These are phyloP conservation scores for Onthophagus taurus DNA, from an alignment of 1,140 invertebrate genomes.

Conservation along the genomic window DNA sequence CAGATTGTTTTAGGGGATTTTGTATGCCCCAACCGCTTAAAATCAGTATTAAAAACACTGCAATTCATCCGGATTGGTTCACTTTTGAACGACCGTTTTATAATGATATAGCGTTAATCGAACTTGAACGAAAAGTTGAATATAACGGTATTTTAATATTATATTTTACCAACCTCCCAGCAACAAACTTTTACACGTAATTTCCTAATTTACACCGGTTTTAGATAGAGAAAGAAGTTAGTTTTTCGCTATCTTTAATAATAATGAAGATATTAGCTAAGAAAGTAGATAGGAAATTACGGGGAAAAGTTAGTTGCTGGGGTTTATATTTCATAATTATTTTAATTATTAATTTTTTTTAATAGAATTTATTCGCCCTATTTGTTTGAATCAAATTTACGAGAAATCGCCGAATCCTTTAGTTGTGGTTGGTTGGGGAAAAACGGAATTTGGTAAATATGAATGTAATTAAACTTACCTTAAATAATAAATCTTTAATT, in stretches of 20 bases:
- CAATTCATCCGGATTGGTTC: conserved; percentile 38
- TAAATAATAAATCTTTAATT: background rate
- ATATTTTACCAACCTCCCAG: too few species aligned
- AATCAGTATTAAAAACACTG: conserved; percentile 33
- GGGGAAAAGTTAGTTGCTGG: too few species aligned
- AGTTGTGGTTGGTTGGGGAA: conserved; percentile 11
- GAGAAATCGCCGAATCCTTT: background rate
- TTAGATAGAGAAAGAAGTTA: background rate
- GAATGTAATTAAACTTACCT: background rate
- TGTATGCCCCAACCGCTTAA: conserved; percentile 37
- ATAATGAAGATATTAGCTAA: too few species aligned
- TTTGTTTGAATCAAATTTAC: conserved; percentile 7
- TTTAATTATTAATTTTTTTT: too few species aligned
- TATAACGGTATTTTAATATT: conserved; percentile 7
- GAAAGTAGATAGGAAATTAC: too few species aligned
- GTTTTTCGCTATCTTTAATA: conserved; percentile 21
- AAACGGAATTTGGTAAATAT: conserved; percentile 11
- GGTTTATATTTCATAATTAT: too few species aligned
- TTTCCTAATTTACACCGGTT: background rate
- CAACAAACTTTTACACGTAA: background rate
- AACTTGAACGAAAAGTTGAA: conserved; percentile 5
- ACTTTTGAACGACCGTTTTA: conserved; percentile 26
- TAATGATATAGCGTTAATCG: conserved; percentile 11
- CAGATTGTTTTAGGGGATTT: conserved; percentile 21
- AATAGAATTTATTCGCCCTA: conserved; percentile 11